Evolutionary conservation across 1,140 invertebrate genomes (phyloP).

Genomic region (Stratiolaelaps scimitus): DNA sequence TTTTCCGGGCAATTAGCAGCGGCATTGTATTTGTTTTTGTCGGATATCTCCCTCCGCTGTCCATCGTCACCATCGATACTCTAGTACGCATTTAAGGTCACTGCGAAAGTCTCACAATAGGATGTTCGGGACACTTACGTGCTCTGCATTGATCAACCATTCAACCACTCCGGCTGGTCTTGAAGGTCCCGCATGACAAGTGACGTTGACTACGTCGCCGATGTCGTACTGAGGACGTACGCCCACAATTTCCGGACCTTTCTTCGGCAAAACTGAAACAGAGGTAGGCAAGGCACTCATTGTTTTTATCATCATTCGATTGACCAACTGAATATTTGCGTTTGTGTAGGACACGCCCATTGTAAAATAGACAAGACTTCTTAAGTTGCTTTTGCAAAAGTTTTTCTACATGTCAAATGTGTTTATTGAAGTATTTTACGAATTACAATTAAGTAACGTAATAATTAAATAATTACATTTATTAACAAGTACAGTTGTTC

Average conservation of each 20-base stretch:
- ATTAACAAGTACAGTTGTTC: no score
- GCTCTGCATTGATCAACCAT: conserved; percentile 36
- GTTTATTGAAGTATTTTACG: no score
- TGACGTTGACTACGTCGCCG: conserved; percentile 35
- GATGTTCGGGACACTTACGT: neutral
- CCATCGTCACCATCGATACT: no score
- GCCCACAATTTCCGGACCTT: conserved; percentile 37
- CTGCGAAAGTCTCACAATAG: no score
- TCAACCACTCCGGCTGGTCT: conserved; percentile 36
- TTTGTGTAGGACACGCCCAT: neutral
- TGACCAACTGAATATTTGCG: neutral
- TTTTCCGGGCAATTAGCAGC: no score
- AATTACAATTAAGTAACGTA: no score
- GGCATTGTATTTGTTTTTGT: no score
- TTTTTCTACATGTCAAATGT: no score
- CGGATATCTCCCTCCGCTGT: no score
- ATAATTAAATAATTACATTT: no score
- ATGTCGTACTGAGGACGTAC: conserved; percentile 32
- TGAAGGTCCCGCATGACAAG: conserved; percentile 37
- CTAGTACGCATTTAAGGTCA: no score
- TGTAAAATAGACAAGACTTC: neutral
- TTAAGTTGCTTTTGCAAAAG: no score
- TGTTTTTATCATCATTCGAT: conserved; percentile 1
- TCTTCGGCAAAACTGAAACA: conserved; percentile 35
- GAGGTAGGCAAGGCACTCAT: conserved; percentile 14